Percentiles rank a stretch among this genome's conserved stretches.
Conservation (phyloP, 37 sponge, comb jelly and placozoan species). For the Spongia lamella region DNA sequence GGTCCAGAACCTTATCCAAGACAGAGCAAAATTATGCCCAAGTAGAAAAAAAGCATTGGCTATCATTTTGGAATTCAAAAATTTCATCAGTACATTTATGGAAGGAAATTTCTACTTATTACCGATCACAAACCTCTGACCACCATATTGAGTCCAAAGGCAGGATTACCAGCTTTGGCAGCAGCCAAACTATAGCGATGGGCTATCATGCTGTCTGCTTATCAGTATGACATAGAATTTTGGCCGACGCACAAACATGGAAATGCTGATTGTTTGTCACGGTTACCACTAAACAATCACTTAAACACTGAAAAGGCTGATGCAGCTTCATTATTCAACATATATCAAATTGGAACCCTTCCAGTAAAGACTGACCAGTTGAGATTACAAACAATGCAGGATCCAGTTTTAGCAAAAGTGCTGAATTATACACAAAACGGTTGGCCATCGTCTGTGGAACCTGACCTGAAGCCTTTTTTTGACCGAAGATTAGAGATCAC, state of each 20-base stretch:
- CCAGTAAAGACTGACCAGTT: conserved; percentile 6
- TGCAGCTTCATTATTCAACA: conserved; percentile 18
- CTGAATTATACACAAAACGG: conserved; percentile 20
- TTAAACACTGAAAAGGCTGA: background rate
- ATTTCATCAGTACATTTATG: conserved; percentile 19
- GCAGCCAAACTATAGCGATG: conserved; percentile 24
- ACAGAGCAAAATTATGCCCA: conserved; percentile 13
- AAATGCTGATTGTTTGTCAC: conserved; percentile 26
- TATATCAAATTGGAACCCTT: conserved; percentile 5
- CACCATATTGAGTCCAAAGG: background rate
- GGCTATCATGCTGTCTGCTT: conserved; percentile 24
- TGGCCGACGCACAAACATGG: conserved; percentile 3
- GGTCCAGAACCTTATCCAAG: conserved; percentile 1
- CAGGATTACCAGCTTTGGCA: conserved; percentile 13
- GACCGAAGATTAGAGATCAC: conserved; percentile 6
- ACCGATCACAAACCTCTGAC: conserved; percentile 27
- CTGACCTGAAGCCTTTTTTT: conserved; percentile 23
- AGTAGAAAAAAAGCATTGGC: background rate
- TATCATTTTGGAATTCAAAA: conserved; percentile 6
- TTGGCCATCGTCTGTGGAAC: conserved; percentile 17
- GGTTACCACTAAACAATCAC: background rate
- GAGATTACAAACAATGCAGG: conserved; percentile 1
- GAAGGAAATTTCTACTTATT: conserved; percentile 14
- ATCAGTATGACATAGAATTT: conserved; percentile 28
- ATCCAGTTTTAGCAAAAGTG: conserved; percentile 1